Evolutionary conservation across 2,797 vertebrate species (phyloP).

Genomic region (Lates japonicus): DNA sequence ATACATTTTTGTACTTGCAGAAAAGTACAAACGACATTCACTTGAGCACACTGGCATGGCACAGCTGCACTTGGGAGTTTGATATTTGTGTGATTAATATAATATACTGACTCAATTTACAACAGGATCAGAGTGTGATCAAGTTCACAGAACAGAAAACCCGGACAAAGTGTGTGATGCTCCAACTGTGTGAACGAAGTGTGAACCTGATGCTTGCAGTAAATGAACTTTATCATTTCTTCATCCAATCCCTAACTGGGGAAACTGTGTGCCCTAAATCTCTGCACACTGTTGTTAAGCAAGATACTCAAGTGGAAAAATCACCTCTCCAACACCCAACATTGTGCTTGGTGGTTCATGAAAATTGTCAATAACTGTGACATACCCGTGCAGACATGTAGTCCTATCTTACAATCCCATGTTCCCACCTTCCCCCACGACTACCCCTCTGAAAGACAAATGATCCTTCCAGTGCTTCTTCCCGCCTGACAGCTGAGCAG

Average conservation of each 20-base stretch:
- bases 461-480: neutral
- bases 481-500: conserved; percentile 18
- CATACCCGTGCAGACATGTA: neutral
- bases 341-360: neutral
- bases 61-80: neutral
- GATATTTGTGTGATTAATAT: neutral
- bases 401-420: neutral
- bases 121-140: neutral
- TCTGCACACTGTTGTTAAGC: neutral
- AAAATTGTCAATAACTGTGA: neutral
- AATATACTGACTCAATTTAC: neutral
- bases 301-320: too few species aligned
- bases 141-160: neutral
- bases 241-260: neutral
- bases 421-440: neutral
- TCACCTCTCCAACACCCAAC: neutral
- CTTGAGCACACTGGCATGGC: too few species aligned
- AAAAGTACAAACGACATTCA: too few species aligned
- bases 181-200: neutral
- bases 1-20: too few species aligned
- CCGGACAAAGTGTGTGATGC: neutral
- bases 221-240: neutral
- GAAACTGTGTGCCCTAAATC: neutral
- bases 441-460: conserved; percentile 4
- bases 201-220: neutral